Base-by-base conservation (phyloP, 2,888 invertebrate genomes). In the Meliscaeva auricollis region DNA sequence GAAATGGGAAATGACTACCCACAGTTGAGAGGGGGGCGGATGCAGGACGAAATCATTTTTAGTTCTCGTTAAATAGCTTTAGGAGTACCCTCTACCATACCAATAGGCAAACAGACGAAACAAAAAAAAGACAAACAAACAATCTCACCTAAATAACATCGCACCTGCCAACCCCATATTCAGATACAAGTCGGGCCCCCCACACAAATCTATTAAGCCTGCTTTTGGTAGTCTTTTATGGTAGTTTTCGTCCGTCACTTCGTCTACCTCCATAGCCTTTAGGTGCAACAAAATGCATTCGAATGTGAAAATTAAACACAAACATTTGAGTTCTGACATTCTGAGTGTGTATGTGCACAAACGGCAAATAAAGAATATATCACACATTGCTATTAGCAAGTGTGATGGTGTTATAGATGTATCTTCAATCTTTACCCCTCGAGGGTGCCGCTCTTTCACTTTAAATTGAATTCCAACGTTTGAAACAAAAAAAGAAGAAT, bases 311-410 rank as follows among this genome's bases (percentile, higher is more conserved):
- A 80, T 85, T 80, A 85, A 81, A 81, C 35, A 77, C 85, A 85
- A 85, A 85, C 85, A 85, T 85, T 80, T 41, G 60, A 60, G 56
- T 22, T 73, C 35, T 15, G 74, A 70, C n/a, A 30, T 52, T 8
- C 15, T 26, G n/a, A 32, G 30, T 30, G 35, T 11, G 48, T 11
- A 1, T 77, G 58, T 68, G 66, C 54, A 15, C 66, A 72, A 35
- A 70, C 66, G 54, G 72, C 84, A 85, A 85, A 85, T 76, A 85
- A 81, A 69, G 68, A 80, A 81, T 73, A 76, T 81, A 76, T 85
- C 85, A 85, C 85, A 85, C 85, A 58, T 85, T 73, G 64, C 76
- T 85, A 85, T 85, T 85, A 85, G 81, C 85, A 81, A 76, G 81
- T 73, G 76, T n/a, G n/a, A n/a, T n/a, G n/a, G n/a, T n/a, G 77